Conservation (phyloP, 2,797 vertebrate species). For the Gallirallus australis region DNA sequence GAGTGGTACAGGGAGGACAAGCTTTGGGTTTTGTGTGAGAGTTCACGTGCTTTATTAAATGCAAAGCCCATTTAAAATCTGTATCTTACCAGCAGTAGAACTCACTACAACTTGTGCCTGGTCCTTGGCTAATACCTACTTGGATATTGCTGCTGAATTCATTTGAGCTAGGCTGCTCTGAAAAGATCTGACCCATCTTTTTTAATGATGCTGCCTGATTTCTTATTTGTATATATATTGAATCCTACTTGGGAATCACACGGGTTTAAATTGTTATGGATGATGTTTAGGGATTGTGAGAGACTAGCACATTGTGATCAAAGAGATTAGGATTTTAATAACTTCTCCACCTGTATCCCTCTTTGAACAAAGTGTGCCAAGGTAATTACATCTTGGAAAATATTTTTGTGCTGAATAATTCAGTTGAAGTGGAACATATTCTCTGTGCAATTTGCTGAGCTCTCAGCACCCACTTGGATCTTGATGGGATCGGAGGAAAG, state of each 20-base stretch:
- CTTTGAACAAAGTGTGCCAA: not conserved
- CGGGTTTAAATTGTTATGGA: not conserved
- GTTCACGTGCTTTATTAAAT: not conserved
- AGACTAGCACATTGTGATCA: not conserved
- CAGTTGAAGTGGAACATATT: fast-evolving
- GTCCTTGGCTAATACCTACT: not conserved
- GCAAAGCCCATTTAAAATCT: not conserved
- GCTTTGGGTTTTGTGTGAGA: not conserved
- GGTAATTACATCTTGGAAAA: not conserved
- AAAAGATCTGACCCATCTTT: not conserved
- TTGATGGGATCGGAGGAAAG: too few species aligned
- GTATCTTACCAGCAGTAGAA: not conserved
- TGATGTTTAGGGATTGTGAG: not conserved
- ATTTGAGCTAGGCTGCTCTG: not conserved
- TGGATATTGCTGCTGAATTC: not conserved
- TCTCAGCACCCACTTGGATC: not conserved
- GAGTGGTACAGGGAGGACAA: not conserved
- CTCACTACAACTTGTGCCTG: not conserved
- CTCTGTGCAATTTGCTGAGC: not conserved
- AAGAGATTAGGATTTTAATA: not conserved
- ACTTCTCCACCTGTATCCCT: not conserved
- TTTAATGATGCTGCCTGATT: not conserved
- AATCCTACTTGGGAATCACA: not conserved
- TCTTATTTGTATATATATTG: not conserved
- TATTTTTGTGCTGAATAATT: not conserved